Percentiles rank a stretch among this genome's conserved stretches.
Evolutionary conservation across 2,797 vertebrate genomes (phyloP).

Genomic region (Craterocephalus amniculus): DNA sequence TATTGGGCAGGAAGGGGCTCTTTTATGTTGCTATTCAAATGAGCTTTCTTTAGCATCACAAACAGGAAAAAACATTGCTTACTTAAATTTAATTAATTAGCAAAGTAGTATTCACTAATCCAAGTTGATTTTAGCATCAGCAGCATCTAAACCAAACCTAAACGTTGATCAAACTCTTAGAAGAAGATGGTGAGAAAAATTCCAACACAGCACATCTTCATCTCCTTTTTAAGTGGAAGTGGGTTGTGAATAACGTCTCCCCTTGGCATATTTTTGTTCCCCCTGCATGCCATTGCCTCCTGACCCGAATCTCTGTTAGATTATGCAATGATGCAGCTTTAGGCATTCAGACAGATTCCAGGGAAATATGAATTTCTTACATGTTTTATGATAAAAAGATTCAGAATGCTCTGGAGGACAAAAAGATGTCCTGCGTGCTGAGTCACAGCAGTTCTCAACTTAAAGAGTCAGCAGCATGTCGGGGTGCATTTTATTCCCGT

Average conservation of each 20-base stretch:
- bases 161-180: constrained; percentile 7
- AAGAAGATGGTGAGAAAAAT: constrained; percentile 8
- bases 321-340: constrained; percentile 27
- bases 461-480: constrained; percentile 41
- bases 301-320: constrained; percentile 43
- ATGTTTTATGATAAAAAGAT: constrained; percentile 12
- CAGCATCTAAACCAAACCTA: constrained; percentile 2
- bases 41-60: no score
- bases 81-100: no score
- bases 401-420: constrained; percentile 1
- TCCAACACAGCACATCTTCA: constrained; percentile 17
- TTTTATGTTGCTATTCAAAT: no score
- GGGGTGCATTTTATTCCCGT: background rate
- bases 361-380: constrained; percentile 8
- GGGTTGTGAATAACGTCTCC: constrained; percentile 55
- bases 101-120: background rate
- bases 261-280: constrained; percentile 26
- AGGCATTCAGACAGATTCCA: constrained; percentile 13
- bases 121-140: background rate
- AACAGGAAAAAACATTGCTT: no score
- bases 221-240: constrained; percentile 43
- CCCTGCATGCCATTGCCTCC: background rate
- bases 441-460: background rate
- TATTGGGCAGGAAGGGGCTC: no score
- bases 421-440: background rate